Evolutionary conservation across 2,113 vertebrate species (phyloP).

Genomic region (Mirounga angustirostris): DNA sequence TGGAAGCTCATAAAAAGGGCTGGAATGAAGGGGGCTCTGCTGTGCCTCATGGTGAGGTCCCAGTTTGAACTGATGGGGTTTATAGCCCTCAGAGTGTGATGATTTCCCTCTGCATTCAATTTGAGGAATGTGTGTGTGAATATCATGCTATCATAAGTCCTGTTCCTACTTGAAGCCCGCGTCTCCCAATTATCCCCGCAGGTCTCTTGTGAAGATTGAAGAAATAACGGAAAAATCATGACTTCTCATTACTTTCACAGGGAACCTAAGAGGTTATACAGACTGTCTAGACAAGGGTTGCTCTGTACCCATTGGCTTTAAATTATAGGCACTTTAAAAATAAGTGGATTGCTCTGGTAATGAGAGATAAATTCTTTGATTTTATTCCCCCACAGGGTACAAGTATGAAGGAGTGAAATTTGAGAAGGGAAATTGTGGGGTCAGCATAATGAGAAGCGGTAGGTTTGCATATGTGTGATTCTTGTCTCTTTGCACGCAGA

Average conservation of each 20-base stretch:
- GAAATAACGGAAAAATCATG: constrained; percentile 58
- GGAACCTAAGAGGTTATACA: constrained; percentile 46
- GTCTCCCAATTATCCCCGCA: constrained; percentile 7
- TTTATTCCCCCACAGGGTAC: constrained; percentile 91
- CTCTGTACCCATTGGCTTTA: constrained; percentile 48
- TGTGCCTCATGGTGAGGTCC: constrained; percentile 35
- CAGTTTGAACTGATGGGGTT: constrained; percentile 53
- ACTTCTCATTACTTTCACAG: constrained; percentile 45
- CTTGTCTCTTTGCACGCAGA: constrained; percentile 59
- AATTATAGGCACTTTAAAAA: constrained; percentile 44
- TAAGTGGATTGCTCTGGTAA: constrained; percentile 30
- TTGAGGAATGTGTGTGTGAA: constrained; percentile 37
- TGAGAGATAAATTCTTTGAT: constrained; percentile 59
- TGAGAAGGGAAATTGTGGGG: constrained; percentile 98
- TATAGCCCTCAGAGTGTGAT: constrained; percentile 3
- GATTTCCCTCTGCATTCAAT: constrained; percentile 59
- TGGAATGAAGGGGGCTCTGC: not conserved
- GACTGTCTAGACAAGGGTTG: constrained; percentile 28
- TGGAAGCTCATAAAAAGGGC: constrained; percentile 44
- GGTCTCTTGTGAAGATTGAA: constrained; percentile 58
- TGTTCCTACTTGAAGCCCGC: constrained; percentile 27
- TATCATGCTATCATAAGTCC: constrained; percentile 53
- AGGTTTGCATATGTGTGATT: constrained; percentile 77
- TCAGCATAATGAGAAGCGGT: constrained; percentile 99
- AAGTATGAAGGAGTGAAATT: constrained; percentile 99